Percentiles rank a stretch among this genome's conserved stretches.
Evolutionary conservation across 1,140 invertebrate genomes (phyloP).

Genomic region (Brachystomella parvula): DNA sequence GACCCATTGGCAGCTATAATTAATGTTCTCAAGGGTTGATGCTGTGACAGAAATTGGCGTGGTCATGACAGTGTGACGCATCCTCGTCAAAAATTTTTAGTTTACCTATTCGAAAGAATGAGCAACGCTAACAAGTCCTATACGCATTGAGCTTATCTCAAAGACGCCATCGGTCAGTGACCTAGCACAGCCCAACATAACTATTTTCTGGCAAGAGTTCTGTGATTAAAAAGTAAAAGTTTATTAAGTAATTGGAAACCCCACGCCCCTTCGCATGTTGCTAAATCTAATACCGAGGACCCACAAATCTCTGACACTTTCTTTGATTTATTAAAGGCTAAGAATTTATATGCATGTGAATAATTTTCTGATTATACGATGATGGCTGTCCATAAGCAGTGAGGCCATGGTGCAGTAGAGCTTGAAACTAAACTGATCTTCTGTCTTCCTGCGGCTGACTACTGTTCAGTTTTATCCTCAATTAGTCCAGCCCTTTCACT

Average conservation of each 20-base stretch:
- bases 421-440: neutral
- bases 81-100: no score
- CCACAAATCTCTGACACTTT: no score
- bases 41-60: neutral
- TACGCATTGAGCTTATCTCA: neutral
- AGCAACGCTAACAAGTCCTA: neutral
- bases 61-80: conserved; percentile 6
- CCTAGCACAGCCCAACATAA: neutral
- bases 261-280: neutral
- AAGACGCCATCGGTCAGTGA: neutral
- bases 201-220: neutral
- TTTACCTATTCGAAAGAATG: neutral
- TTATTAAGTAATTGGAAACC: neutral
- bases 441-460: neutral
- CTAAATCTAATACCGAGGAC: no score
- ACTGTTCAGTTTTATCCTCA: neutral
- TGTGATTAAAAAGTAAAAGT: neutral
- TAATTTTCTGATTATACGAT: neutral
- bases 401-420: neutral
- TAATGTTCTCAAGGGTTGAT: neutral
- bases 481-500: neutral
- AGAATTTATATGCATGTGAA: neutral
- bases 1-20: neutral
- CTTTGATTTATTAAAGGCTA: neutral
- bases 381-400: neutral